A percentile compares a stretch with the other conserved stretches of the same genome.
phyloP scores from a whole-genome alignment of 1,140 invertebrate species.

The Drosophila ironensis region DNA sequence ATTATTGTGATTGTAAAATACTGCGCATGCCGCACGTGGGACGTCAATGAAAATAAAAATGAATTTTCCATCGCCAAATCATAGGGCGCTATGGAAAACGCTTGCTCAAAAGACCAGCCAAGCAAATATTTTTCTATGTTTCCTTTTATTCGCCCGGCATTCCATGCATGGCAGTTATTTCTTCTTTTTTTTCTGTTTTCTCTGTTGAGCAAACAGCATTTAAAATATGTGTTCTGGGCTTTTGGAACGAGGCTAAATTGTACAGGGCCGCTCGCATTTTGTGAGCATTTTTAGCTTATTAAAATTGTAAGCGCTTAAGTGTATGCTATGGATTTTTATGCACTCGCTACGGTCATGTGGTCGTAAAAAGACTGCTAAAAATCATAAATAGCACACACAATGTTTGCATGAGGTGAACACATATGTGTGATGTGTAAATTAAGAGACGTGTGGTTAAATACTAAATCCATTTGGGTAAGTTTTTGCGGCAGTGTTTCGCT shows the following conservation, averaged over 20 bases:
- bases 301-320: slow-evolving; percentile 48
- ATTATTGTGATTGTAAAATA: slow-evolving; percentile 30
- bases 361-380: no score
- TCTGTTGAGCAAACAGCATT: slow-evolving; percentile 33
- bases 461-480: no score
- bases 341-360: slow-evolving; percentile 14
- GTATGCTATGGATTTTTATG: slow-evolving; percentile 36
- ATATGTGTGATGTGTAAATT: no score
- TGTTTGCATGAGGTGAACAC: no score
- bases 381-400: no score
- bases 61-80: slow-evolving; percentile 6
- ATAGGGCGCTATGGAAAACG: slow-evolving; percentile 1
- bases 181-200: slow-evolving; percentile 1
- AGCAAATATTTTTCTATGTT: slow-evolving; percentile 10
- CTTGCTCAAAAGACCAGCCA: not conserved
- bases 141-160: not conserved
- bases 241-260: slow-evolving; percentile 10
- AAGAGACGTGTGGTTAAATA: no score
- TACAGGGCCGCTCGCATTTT: slow-evolving; percentile 23
- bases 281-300: slow-evolving; percentile 54
- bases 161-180: not conserved
- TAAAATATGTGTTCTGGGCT: slow-evolving; percentile 18
- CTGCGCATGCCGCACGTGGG: slow-evolving; percentile 10
- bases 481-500: no score
- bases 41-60: slow-evolving; percentile 12